These are phyloP conservation scores for Gallinago nigripennis DNA, from an alignment of 2,797 vertebrate species.

Conservation along the genomic window DNA sequence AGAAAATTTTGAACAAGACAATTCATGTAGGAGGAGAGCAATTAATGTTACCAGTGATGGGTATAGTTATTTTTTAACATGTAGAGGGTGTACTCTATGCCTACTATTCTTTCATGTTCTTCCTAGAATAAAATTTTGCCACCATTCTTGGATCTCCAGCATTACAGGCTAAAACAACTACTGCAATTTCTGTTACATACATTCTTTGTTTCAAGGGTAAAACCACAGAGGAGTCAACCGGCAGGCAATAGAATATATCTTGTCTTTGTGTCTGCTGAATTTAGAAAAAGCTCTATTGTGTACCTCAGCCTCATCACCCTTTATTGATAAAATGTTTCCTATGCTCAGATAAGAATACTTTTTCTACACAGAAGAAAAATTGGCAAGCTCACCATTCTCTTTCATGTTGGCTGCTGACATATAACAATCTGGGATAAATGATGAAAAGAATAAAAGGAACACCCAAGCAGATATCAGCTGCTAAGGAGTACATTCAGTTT, in stretches of 20 bases:
- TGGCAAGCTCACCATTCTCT: not conserved
- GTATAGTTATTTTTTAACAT: not conserved
- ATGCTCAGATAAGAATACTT: not conserved
- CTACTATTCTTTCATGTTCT: not conserved
- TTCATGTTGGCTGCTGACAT: not conserved
- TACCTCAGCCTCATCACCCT: not conserved
- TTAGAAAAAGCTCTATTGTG: not conserved
- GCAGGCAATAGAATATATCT: not conserved
- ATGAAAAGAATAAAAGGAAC: slow-evolving; percentile 18
- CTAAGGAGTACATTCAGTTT: not conserved
- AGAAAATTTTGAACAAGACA: not conserved
- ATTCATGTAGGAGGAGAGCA: not conserved
- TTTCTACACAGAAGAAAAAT: not conserved
- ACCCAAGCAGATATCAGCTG: not conserved
- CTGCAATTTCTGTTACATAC: not conserved
- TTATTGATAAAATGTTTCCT: not conserved
- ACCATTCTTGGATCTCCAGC: not conserved
- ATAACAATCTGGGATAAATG: not conserved
- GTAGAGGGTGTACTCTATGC: not conserved
- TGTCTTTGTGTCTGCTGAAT: not conserved
- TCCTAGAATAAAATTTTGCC: not conserved
- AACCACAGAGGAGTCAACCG: not conserved
- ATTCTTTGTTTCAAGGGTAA: not conserved
- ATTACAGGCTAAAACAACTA: not conserved
- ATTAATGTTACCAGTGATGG: not conserved